A percentile compares a stretch with the other conserved stretches of the same genome.
Conservation (phyloP, 2,888 invertebrate species). For the Orthosia gracilis region DNA sequence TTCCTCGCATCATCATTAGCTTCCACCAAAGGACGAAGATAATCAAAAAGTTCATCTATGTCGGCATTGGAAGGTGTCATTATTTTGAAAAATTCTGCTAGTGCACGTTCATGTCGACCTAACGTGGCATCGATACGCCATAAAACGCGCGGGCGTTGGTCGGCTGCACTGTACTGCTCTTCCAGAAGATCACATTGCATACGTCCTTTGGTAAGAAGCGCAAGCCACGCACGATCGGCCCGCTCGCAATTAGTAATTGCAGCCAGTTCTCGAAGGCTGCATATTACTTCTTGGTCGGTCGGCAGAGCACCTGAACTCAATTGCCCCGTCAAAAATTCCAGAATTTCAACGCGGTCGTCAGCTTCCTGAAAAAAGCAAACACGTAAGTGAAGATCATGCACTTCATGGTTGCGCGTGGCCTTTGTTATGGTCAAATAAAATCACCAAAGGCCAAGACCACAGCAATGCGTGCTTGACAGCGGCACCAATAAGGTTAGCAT, state of each 20-base stretch:
- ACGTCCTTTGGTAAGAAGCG: slow-evolving; percentile 72
- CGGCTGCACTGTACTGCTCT: slow-evolving; percentile 62
- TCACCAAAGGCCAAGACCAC: not conserved
- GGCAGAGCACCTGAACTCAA: slow-evolving; percentile 82
- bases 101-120: slow-evolving; percentile 72
- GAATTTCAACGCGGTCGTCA: slow-evolving; percentile 80
- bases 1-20: slow-evolving; percentile 64
- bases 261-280: slow-evolving; percentile 75
- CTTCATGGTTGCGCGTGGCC: not conserved
- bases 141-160: slow-evolving; percentile 77
- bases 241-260: slow-evolving; percentile 76
- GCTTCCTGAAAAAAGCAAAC: slow-evolving; percentile 74
- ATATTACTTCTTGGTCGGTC: slow-evolving; percentile 79
- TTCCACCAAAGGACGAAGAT: slow-evolving; percentile 73
- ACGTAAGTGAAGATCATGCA: not conserved
- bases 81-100: slow-evolving; percentile 80
- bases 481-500: not conserved
- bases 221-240: slow-evolving; percentile 84
- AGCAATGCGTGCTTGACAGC: not conserved
- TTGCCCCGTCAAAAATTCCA: slow-evolving; percentile 85
- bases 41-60: slow-evolving; percentile 84
- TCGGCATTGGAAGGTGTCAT: slow-evolving; percentile 77
- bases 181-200: slow-evolving; percentile 71
- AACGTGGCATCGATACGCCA: slow-evolving; percentile 79
- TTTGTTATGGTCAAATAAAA: not conserved